Evolutionary conservation across 2,113 vertebrate genomes (phyloP).

Genomic region (Periophthalmus modestus): DNA sequence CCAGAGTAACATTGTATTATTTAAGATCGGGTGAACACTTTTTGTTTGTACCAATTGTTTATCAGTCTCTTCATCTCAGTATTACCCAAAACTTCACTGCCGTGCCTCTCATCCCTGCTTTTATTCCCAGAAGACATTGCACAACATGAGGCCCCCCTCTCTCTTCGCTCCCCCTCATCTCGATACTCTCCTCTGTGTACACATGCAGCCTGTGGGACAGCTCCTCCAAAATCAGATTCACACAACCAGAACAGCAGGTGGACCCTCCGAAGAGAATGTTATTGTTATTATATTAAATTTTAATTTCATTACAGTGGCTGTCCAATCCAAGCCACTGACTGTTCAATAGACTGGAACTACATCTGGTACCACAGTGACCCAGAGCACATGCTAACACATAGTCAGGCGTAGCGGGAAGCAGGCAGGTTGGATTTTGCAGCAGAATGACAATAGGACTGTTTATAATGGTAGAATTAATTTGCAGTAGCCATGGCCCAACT

Average conservation of each 20-base stretch:
- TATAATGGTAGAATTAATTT: slow-evolving; percentile 39
- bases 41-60: background rate
- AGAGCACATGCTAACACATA: slow-evolving; percentile 6
- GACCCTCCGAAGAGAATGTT: background rate
- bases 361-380: background rate
- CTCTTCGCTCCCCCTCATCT: background rate
- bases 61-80: background rate
- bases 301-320: slow-evolving; percentile 3
- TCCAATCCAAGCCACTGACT: slow-evolving; percentile 6
- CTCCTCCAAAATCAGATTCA: background rate
- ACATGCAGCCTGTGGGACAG: slow-evolving; percentile 4
- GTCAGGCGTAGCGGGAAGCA: background rate
- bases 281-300: slow-evolving; percentile 10
- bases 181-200: background rate
- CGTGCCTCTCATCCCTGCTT: background rate
- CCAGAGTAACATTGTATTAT: background rate
- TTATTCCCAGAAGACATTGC: slow-evolving; percentile 1
- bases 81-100: background rate
- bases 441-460: slow-evolving; percentile 21
- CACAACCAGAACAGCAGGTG: slow-evolving; percentile 5
- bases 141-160: background rate
- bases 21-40: no score
- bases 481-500: slow-evolving; percentile 16
- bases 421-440: background rate
- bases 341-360: slow-evolving; percentile 13